phyloP scores from a whole-genome alignment of 2,113 vertebrate species.

The Enhydra lutris region DNA sequence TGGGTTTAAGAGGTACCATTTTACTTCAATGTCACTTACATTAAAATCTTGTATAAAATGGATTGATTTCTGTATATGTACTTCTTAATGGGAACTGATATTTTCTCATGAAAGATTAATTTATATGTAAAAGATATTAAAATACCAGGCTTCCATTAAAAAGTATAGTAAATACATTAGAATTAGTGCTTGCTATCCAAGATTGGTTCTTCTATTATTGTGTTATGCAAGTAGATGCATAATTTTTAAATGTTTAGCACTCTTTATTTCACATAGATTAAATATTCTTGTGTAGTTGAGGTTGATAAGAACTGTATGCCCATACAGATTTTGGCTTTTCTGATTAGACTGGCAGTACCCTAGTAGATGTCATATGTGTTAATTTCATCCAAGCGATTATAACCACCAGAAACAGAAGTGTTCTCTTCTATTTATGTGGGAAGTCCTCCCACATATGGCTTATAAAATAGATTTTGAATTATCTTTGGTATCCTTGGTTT shows the following conservation, averaged over 20 bases:
- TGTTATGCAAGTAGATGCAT: not conserved
- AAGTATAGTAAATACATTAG: not conserved
- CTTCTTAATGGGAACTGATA: not conserved
- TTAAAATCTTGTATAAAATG: not conserved
- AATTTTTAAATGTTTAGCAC: not conserved
- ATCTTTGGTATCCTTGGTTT: not conserved
- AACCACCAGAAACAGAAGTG: slow-evolving; percentile 31
- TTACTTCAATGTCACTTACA: not conserved
- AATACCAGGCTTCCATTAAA: not conserved
- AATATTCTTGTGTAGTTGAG: not conserved
- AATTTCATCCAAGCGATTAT: slow-evolving; percentile 3
- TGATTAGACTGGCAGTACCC: not conserved
- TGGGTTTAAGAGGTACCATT: not conserved
- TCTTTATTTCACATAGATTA: not conserved
- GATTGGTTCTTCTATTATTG: not conserved
- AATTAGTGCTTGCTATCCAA: not conserved
- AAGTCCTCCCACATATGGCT: slow-evolving; percentile 39
- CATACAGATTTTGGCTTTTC: not conserved
- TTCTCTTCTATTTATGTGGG: slow-evolving; percentile 44
- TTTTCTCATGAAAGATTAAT: not conserved
- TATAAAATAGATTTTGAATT: slow-evolving; percentile 40
- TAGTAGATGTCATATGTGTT: not conserved
- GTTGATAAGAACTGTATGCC: not conserved
- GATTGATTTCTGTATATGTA: not conserved
- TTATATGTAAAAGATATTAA: not conserved